These are phyloP conservation scores for Orchestes rusci DNA, from an alignment of 2,888 invertebrate genomes.

Conservation along the genomic window DNA sequence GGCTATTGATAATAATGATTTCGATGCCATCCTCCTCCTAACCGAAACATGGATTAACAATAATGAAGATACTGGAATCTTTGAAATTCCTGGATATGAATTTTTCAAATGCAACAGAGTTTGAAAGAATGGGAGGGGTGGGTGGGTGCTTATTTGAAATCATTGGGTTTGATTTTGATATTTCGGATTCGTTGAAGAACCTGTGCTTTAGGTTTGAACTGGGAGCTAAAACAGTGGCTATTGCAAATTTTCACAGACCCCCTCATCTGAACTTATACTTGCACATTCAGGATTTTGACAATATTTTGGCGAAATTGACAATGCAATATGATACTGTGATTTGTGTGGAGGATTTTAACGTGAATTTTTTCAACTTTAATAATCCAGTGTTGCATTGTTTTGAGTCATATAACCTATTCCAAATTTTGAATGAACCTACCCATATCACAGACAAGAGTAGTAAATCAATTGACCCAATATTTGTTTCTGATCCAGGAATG, in stretches of 20 bases:
- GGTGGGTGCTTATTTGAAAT: too few relatives aligned
- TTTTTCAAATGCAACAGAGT: background rate
- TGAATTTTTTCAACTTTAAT: slow-evolving; percentile 6
- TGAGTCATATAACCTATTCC: background rate
- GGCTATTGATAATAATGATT: background rate
- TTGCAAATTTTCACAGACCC: slow-evolving; percentile 5
- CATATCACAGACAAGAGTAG: slow-evolving; percentile 1
- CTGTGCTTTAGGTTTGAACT: background rate
- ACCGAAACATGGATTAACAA: background rate
- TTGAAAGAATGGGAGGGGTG: background rate
- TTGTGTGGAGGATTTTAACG: slow-evolving; percentile 1
- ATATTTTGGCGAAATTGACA: slow-evolving; percentile 3
- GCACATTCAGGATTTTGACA: slow-evolving; percentile 4
- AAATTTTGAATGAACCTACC: slow-evolving; percentile 4
- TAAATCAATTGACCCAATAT: slow-evolving; percentile 3
- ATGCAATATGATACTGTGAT: slow-evolving; percentile 3
- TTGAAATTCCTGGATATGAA: background rate
- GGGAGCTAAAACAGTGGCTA: slow-evolving; percentile 1
- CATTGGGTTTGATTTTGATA: slow-evolving; percentile 4
- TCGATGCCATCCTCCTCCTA: background rate
- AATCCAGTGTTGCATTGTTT: slow-evolving; percentile 6
- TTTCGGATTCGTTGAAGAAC: background rate
- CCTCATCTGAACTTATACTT: slow-evolving; percentile 4
- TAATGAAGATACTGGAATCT: background rate
- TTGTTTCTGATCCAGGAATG: background rate